phyloP scores from a whole-genome alignment of 1,140 invertebrate genomes.

The Drosophila arawakana region DNA sequence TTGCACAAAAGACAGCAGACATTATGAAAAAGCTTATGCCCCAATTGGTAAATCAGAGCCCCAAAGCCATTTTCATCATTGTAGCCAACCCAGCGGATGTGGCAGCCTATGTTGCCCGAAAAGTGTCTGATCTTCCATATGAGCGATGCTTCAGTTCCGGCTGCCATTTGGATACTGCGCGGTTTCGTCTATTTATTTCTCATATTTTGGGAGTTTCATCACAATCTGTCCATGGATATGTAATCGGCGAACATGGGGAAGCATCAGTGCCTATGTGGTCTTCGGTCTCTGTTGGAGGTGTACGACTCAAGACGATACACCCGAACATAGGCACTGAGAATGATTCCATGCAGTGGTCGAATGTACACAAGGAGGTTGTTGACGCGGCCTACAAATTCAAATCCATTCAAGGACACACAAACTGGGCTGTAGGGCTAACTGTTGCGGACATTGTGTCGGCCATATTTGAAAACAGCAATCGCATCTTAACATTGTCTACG shows the following conservation, averaged over 20 bases:
- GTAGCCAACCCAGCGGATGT: constrained; percentile 96
- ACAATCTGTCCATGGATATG: constrained; percentile 92
- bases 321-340: constrained; percentile 88
- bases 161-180: constrained; percentile 93
- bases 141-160: constrained; percentile 94
- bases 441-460: constrained; percentile 89
- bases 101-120: constrained; percentile 94
- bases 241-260: constrained; percentile 94
- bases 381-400: constrained; percentile 91
- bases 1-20: constrained; percentile 93
- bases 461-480: constrained; percentile 90
- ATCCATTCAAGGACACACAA: constrained; percentile 93
- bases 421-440: constrained; percentile 94
- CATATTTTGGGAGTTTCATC: constrained; percentile 91
- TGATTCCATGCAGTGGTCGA: constrained; percentile 91
- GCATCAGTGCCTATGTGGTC: constrained; percentile 94
- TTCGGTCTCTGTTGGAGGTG: constrained; percentile 85
- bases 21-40: constrained; percentile 93
- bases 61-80: constrained; percentile 91
- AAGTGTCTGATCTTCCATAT: constrained; percentile 92
- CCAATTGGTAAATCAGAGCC: constrained; percentile 91
- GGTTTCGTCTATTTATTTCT: constrained; percentile 93
- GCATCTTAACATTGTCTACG: constrained; percentile 91
- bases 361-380: constrained; percentile 90
- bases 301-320: constrained; percentile 88